These are phyloP conservation scores for Marronus borbonicus DNA, from an alignment of 2,888 invertebrate species.

Conservation along the genomic window DNA sequence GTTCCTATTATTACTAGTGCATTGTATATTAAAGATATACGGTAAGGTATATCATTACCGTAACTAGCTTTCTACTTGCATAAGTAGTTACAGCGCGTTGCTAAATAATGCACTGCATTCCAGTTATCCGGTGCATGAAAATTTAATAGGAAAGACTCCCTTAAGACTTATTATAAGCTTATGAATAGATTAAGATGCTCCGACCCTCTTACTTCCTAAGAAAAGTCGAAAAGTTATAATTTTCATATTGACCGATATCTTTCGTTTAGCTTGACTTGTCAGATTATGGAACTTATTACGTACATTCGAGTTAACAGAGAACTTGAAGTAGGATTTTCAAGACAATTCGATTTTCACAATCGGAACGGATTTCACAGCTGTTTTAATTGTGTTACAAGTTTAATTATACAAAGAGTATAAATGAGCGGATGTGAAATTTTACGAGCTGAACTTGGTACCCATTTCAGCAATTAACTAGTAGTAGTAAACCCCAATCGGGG, in stretches of 20 bases:
- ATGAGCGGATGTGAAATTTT: constrained; percentile 22
- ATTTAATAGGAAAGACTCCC: background rate
- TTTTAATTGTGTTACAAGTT: constrained; percentile 24
- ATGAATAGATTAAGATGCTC: background rate
- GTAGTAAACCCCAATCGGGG: constrained; percentile 13
- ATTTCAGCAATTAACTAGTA: constrained; percentile 21
- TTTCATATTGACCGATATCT: no score
- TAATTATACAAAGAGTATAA: constrained; percentile 22
- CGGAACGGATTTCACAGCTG: background rate
- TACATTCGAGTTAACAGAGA: background rate
- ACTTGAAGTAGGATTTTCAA: background rate
- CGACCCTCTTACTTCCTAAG: background rate
- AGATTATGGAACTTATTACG: no score
- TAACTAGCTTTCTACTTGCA: background rate
- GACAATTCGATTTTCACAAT: constrained; percentile 23
- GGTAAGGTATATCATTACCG: no score
- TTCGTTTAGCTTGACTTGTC: no score
- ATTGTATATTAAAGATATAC: no score
- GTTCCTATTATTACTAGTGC: no score
- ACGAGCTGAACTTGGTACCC: constrained; percentile 13
- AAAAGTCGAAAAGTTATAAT: no score
- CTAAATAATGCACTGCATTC: background rate
- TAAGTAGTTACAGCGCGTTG: background rate
- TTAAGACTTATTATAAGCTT: no score
- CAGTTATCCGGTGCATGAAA: background rate